Percentiles rank a stretch among this genome's conserved stretches.
phyloP scores from a whole-genome alignment of 2,797 vertebrate genomes.

The Lepilemur septentrionalis region DNA sequence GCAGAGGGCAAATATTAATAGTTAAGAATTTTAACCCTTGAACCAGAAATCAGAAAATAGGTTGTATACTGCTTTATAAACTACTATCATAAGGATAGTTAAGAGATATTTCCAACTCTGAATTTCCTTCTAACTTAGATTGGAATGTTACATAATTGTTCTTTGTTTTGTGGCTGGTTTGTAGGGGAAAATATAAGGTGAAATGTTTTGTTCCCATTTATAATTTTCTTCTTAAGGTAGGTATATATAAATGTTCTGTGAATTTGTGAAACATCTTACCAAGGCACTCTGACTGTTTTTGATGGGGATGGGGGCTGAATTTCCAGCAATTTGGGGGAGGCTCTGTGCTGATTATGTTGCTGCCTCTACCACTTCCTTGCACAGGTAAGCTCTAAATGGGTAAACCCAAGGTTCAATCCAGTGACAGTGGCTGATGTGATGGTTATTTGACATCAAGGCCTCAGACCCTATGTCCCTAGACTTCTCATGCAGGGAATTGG shows the following conservation, averaged over 20 bases:
- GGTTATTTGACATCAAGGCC: background rate
- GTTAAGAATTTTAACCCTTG: slow-evolving; percentile 8
- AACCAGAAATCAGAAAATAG: slow-evolving; percentile 21
- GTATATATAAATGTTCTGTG: background rate
- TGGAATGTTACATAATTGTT: too few species aligned
- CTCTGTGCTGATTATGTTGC: background rate
- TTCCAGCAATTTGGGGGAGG: background rate
- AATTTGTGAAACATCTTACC: background rate
- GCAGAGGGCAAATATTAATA: background rate
- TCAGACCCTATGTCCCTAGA: background rate
- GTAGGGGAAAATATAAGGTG: too few species aligned
- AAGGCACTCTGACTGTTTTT: background rate
- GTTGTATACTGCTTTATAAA: background rate
- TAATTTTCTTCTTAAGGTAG: background rate
- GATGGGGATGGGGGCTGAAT: background rate
- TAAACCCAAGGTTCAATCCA: background rate
- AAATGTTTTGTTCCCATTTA: background rate
- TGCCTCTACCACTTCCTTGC: background rate
- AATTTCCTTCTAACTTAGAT: background rate
- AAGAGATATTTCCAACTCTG: background rate
- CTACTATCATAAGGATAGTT: background rate
- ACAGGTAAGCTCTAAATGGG: background rate
- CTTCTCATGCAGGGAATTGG: background rate
- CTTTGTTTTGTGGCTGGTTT: too few species aligned
- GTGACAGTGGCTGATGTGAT: background rate